phyloP scores from a whole-genome alignment of 1,140 invertebrate genomes.

The Zaprionus lachaisei region DNA sequence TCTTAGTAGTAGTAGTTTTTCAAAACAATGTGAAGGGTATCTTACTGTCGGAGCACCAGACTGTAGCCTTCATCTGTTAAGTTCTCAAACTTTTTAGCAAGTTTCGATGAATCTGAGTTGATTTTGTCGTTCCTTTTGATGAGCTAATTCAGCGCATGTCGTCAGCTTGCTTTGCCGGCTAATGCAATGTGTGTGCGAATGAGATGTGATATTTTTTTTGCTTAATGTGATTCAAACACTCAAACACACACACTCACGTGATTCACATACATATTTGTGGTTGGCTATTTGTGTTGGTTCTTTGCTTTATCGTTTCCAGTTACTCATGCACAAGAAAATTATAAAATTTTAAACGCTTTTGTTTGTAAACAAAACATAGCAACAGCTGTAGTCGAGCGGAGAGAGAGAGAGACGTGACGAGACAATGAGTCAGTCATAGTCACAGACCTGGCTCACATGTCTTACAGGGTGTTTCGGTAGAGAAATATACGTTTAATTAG shows the following conservation, averaged over 20 bases:
- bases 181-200: constrained; percentile 17
- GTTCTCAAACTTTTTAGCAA: constrained; percentile 9
- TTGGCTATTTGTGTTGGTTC: not conserved
- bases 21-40: too few species aligned
- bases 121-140: constrained; percentile 26
- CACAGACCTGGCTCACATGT: constrained; percentile 23
- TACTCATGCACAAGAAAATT: constrained; percentile 5
- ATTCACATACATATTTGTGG: constrained; percentile 8
- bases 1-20: too few species aligned
- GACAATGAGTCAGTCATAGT: constrained; percentile 17
- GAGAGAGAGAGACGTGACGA: constrained; percentile 13
- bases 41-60: too few species aligned
- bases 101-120: constrained; percentile 4
- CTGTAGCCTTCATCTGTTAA: not conserved
- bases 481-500: constrained; percentile 25
- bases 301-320: not conserved
- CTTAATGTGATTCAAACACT: constrained; percentile 18
- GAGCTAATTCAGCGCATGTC: constrained; percentile 46
- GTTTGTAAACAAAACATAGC: constrained; percentile 49
- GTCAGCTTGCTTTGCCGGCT: constrained; percentile 8
- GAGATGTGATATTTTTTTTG: constrained; percentile 16
- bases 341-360: constrained; percentile 28
- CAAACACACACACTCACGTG: not conserved
- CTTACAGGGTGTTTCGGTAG: constrained; percentile 43
- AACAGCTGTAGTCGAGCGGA: constrained; percentile 33